Evolutionary conservation across 2,797 vertebrate species (phyloP), one percentile per base, ranked within the genome.

Genomic region (Gila robusta): DNA sequence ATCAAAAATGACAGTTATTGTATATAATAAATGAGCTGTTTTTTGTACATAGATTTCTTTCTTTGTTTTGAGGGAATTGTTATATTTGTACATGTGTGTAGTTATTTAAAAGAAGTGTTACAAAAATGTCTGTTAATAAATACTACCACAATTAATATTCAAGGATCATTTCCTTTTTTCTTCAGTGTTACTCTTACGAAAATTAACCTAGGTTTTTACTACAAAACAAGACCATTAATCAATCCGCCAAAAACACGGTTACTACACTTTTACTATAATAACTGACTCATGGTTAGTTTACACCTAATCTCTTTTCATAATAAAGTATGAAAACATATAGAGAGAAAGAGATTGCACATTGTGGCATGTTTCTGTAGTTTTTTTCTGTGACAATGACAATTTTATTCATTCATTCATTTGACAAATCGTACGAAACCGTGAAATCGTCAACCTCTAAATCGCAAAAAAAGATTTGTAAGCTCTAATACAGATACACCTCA

Each of bases 21-120:
- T 95, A 89, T 78, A 93, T 91, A 88, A 92, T 93, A 90, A 94
- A 94, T 89, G 93, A 94, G 92, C 79, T 93, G 90, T 92, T 91
- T 91, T 67, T 73, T 94, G 92, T 94, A 94, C 92, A 95, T 93
- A 93, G 87, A 52, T 91, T 91, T 92, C 3, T 4, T 93, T 91
- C 91, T 16, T 49, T 47, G 90, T 14, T 16, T 37, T 37, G 83
- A 80, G 90, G 89, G 66, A 89, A 86, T 56, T 93, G 86, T 89
- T 82, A 86, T 74, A 62, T 84, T 87, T 92, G 88, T 91, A 88
- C 86, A 90, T 90, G 91, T 82, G 32, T 92, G 86, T 92, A 92
- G 90, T 91, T 94, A 94, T 94, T 95, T 95, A 94, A 94, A 83
- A 83, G 28, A 66, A 85, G 44, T 69, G 37, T 81, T 26, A 44